Conservation (phyloP, 2,888 invertebrate species). For the Synergus itoensis region DNA sequence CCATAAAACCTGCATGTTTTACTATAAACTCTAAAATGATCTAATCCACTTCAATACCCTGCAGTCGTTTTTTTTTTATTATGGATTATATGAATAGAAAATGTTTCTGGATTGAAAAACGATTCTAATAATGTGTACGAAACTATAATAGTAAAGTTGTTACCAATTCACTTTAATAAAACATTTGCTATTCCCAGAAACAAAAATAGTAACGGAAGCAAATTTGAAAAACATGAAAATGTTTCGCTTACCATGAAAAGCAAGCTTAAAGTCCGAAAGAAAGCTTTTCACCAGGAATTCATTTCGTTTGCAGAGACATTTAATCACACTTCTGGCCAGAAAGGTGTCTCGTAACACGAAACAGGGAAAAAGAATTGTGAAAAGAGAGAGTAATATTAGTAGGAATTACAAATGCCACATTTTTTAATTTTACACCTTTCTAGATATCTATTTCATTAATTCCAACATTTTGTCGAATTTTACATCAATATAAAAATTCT, state of each 20-base stretch:
- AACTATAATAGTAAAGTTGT: background rate
- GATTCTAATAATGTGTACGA: too few species aligned
- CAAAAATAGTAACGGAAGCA: background rate
- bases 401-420: slow-evolving; percentile 8
- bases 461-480: too few species aligned
- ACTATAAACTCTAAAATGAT: too few species aligned
- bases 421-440: background rate
- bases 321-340: slow-evolving; percentile 46
- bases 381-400: slow-evolving; percentile 16
- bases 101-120: too few species aligned
- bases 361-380: slow-evolving; percentile 29
- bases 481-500: too few species aligned
- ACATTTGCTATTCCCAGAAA: background rate
- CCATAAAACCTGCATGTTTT: too few species aligned
- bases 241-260: slow-evolving; percentile 32
- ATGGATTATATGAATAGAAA: too few species aligned
- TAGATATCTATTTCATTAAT: background rate
- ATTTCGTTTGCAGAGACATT: slow-evolving; percentile 46
- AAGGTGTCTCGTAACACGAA: slow-evolving; percentile 42
- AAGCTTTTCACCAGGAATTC: slow-evolving; percentile 42
- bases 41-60: too few species aligned
- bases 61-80: too few species aligned
- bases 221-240: slow-evolving; percentile 10
- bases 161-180: background rate
- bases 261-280: slow-evolving; percentile 40